Evolutionary conservation across 1,140 invertebrate species (phyloP).

Genomic region (Magallana gigas): DNA sequence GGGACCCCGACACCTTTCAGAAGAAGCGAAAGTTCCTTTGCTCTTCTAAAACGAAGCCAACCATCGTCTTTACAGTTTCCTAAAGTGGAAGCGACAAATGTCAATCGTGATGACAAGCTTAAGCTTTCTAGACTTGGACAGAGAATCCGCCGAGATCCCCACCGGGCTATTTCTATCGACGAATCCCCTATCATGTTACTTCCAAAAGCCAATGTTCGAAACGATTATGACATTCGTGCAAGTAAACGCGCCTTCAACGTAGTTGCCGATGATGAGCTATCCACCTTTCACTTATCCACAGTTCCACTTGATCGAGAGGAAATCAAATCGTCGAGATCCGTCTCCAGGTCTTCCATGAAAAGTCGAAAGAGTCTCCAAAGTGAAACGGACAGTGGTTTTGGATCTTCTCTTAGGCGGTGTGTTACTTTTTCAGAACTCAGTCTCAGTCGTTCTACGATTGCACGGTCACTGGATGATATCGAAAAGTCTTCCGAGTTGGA

Average conservation of each 20-base stretch:
- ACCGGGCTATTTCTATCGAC: slow-evolving; percentile 48
- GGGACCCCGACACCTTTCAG: neutral
- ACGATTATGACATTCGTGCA: slow-evolving; percentile 38
- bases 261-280: slow-evolving; percentile 40
- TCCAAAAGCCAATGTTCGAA: slow-evolving; percentile 51
- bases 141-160: slow-evolving; percentile 6
- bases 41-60: slow-evolving; percentile 10
- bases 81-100: neutral
- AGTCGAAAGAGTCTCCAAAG: slow-evolving; percentile 43
- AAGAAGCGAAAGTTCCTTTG: slow-evolving; percentile 18
- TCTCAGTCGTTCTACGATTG: slow-evolving; percentile 43
- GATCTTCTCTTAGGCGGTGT: slow-evolving; percentile 46
- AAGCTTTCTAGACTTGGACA: slow-evolving; percentile 40
- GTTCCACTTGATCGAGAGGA: slow-evolving; percentile 1
- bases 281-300: slow-evolving; percentile 42
- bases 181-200: slow-evolving; percentile 54
- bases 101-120: slow-evolving; percentile 42
- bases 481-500: slow-evolving; percentile 46
- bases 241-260: slow-evolving; percentile 35
- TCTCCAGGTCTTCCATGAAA: slow-evolving; percentile 44
- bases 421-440: slow-evolving; percentile 54
- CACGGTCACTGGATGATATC: slow-evolving; percentile 52
- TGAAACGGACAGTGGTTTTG: slow-evolving; percentile 49
- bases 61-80: slow-evolving; percentile 21
- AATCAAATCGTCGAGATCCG: slow-evolving; percentile 16